Conservation (phyloP, 1,140 invertebrate species). For the Drosophila melanogaster region DNA sequence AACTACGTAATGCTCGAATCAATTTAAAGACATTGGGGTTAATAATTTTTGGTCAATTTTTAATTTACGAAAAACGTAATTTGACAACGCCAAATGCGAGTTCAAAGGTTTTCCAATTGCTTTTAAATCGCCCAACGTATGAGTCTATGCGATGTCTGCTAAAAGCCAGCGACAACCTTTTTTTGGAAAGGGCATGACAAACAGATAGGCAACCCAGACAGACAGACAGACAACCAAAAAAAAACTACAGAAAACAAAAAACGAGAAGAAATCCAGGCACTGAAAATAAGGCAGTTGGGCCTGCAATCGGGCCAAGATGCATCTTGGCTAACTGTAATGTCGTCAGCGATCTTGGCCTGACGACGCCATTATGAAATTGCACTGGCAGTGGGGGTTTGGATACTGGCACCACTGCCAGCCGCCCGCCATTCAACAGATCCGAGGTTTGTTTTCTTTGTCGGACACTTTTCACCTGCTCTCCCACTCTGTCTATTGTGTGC, state of each 20-base stretch:
- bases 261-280: constrained; percentile 16
- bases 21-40: neutral
- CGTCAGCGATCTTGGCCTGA: constrained; percentile 68
- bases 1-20: neutral
- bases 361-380: constrained; percentile 80
- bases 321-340: constrained; percentile 73
- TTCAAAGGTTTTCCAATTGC: constrained; percentile 49
- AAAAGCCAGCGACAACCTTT: constrained; percentile 54
- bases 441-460: constrained; percentile 73
- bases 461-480: constrained; percentile 74
- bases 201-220: constrained; percentile 18
- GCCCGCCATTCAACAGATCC: constrained; percentile 48
- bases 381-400: neutral
- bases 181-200: constrained; percentile 63
- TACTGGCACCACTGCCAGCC: neutral
- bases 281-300: constrained; percentile 35
- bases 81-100: constrained; percentile 10
- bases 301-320: constrained; percentile 56
- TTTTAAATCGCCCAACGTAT: constrained; percentile 51
- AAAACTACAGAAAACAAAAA: constrained; percentile 15
- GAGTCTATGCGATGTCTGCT: constrained; percentile 32
- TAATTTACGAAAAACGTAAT: neutral
- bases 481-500: constrained; percentile 48
- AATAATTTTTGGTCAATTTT: constrained; percentile 1
- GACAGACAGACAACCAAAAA: constrained; percentile 22